Conservation (phyloP, 2,888 invertebrate species). For the Dugesia japonica region DNA sequence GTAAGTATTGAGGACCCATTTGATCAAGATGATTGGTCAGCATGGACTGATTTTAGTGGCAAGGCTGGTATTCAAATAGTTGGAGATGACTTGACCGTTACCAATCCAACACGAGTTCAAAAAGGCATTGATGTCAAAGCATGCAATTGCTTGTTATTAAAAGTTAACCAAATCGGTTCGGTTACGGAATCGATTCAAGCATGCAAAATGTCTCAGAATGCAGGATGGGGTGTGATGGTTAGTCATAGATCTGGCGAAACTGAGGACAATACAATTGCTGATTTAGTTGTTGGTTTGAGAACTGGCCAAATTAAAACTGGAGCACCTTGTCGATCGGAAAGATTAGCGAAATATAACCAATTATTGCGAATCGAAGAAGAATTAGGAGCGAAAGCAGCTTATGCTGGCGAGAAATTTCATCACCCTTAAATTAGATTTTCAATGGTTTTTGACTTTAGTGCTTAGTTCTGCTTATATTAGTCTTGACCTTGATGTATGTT, state of each 20-base stretch:
- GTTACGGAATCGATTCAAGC: conserved; percentile 92
- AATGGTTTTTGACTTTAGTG: no score
- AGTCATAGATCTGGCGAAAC: conserved; percentile 94
- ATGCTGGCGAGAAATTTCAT: conserved; percentile 85
- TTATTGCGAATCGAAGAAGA: conserved; percentile 94
- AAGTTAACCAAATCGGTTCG: conserved; percentile 95
- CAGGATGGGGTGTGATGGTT: conserved; percentile 91
- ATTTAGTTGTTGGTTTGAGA: conserved; percentile 86
- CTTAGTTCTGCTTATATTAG: no score
- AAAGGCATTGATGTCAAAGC: conserved; percentile 87
- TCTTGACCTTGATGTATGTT: no score
- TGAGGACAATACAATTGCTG: conserved; percentile 96
- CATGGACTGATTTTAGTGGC: conserved; percentile 57
- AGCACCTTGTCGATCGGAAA: conserved; percentile 92
- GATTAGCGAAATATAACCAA: conserved; percentile 95
- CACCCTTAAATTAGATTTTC: conserved; percentile 60
- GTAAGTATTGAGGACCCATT: conserved; percentile 97
- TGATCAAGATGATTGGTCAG: conserved; percentile 95
- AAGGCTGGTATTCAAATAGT: conserved; percentile 36
- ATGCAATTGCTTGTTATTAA: conserved; percentile 85
- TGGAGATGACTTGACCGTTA: conserved; percentile 81
- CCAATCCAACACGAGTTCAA: conserved; percentile 70
- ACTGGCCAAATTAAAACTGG: conserved; percentile 99
- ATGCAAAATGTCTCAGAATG: conserved; percentile 50
- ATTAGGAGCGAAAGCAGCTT: conserved; percentile 72